Conservation (phyloP, 2,113 vertebrate species). For the Spheniscus mendiculus region DNA sequence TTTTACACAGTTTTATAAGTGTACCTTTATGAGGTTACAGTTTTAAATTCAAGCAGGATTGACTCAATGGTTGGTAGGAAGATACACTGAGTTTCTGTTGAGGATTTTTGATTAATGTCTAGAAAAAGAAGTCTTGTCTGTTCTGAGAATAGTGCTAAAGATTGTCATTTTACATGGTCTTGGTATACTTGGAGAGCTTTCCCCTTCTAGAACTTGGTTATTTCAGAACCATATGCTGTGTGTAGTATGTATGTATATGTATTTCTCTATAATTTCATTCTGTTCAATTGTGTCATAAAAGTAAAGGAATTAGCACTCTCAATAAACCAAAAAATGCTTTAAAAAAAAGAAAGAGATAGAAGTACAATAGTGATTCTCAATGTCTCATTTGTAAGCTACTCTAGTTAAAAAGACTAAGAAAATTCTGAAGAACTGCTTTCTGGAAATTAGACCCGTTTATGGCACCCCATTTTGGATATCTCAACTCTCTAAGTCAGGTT, state of each 20-base stretch:
- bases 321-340: background rate
- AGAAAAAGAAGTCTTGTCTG: background rate
- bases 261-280: background rate
- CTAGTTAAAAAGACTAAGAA: background rate
- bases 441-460: background rate
- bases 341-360: background rate
- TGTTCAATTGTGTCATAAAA: background rate
- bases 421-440: background rate
- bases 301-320: background rate
- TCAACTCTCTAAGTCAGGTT: background rate
- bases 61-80: background rate
- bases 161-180: background rate
- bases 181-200: background rate
- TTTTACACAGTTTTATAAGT: background rate
- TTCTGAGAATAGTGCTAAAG: background rate
- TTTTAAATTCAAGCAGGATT: background rate
- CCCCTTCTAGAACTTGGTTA: background rate
- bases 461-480: background rate
- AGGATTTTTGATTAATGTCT: background rate
- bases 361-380: background rate
- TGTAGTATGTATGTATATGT: background rate
- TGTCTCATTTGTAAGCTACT: background rate
- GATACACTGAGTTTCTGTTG: background rate
- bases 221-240: background rate
- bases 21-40: background rate